Evolutionary conservation across 2,113 vertebrate genomes (phyloP), one percentile per base, ranked within the genome.

Genomic region (Dipodomys ordii): DNA sequence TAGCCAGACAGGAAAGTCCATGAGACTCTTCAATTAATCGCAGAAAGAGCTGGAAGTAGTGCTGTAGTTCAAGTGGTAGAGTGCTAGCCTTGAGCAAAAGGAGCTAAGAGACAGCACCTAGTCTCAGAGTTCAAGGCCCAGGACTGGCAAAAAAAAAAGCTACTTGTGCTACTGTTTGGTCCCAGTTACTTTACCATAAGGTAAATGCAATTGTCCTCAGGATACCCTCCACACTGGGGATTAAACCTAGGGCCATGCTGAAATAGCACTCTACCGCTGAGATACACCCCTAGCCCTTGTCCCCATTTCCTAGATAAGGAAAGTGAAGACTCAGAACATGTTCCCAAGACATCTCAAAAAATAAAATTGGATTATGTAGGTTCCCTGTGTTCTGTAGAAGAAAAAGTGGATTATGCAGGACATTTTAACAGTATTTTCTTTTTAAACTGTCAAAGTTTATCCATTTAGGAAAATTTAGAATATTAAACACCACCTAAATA

Each of bases 291-390:
- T 3, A 74, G 1, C 32, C 62, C 46, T n/a, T 30, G 19, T 57
- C 16, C 46, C 46, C 68, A 78, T 91, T 82, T 96, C 77, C 87
- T 64, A 84, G 46, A 74, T 78, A 30, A 88, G 32, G 23, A 93
- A 91, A 81, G 91, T 80, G 69, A 95, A 22, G 39, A 12, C 65
- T n/a, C 49, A 82, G 10, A 35, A 19, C 16, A 28, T 16, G 2
- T 90, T 74, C 46, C 62, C 30, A 89, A 76, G 30, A 23, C 64
- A 89, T 93, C 72, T 88, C 78, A 74, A 72, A 62, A 92, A 95
- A 86, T 77, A 9, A 44, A 83, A 57, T 84, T 35, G 4, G 35
- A n/a, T 77, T 82, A 69, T 88, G 83, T 91, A 73, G 69, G 49
- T 79, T 93, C 65, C 44, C 8, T 88, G 12, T 44, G 3, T 4